Conservation (phyloP, 2,113 vertebrate genomes). For the Syrmaticus mikado region DNA sequence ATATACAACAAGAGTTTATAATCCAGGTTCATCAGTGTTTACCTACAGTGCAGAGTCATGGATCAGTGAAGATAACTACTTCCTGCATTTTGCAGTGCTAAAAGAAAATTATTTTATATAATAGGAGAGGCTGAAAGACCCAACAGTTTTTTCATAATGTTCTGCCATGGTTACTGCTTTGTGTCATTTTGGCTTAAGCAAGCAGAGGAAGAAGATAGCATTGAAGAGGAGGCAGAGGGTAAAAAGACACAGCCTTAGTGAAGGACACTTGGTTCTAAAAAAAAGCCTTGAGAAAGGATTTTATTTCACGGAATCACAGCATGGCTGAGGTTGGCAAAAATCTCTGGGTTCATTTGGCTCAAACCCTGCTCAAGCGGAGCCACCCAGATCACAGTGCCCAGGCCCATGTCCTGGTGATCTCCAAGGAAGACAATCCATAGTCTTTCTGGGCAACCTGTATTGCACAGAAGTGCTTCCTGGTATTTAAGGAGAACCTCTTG, state of each 20-base stretch:
- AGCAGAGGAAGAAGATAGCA: neutral
- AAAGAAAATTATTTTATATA: neutral
- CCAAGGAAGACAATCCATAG: neutral
- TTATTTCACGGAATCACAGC: neutral
- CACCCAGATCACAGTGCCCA: neutral
- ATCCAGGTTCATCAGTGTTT: neutral
- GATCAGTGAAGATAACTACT: neutral
- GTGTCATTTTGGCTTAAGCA: neutral
- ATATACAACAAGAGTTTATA: neutral
- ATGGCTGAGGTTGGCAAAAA: neutral
- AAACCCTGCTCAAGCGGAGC: neutral
- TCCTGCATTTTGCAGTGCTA: neutral
- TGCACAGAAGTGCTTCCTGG: neutral
- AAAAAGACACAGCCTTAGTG: neutral
- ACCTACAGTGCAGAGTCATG: neutral
- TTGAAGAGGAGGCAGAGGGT: neutral
- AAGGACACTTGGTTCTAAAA: neutral
- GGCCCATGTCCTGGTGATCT: neutral
- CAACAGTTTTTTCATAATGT: neutral
- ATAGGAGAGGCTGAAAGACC: neutral
- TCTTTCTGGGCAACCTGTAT: neutral
- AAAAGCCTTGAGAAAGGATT: neutral
- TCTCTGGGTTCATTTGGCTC: neutral
- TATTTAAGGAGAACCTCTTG: neutral
- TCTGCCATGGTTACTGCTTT: neutral